These are phyloP conservation scores for Ochlodes sylvanus DNA, from an alignment of 2,888 invertebrate genomes.

Conservation along the genomic window DNA sequence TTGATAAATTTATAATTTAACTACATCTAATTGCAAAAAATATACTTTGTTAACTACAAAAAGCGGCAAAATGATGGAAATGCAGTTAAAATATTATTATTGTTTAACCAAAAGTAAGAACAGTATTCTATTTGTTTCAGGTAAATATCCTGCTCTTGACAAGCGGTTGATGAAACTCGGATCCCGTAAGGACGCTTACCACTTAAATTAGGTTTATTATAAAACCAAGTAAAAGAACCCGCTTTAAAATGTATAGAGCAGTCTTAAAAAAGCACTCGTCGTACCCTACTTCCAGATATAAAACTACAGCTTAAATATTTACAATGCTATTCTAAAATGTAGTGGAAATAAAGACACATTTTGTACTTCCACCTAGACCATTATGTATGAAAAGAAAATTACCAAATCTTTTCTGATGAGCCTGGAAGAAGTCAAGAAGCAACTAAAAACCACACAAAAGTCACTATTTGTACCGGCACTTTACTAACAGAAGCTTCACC, in stretches of 20 bases:
- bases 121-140: background rate
- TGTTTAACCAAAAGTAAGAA: no score
- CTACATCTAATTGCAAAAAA: no score
- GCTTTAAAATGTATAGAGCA: conserved; percentile 29
- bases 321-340: conserved; percentile 34
- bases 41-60: no score
- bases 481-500: no score
- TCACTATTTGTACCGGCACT: no score
- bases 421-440: no score
- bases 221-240: conserved; percentile 16
- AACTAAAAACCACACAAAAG: no score
- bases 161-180: background rate
- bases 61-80: no score
- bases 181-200: conserved; percentile 2
- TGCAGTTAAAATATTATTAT: background rate
- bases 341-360: conserved; percentile 25
- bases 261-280: conserved; percentile 28
- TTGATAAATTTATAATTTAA: no score
- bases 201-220: conserved; percentile 22
- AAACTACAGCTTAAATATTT: conserved; percentile 36
- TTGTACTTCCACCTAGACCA: conserved; percentile 7
- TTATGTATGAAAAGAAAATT: conserved; percentile 6
- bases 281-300: conserved; percentile 26
- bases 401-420: background rate
- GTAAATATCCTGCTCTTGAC: background rate